Evolutionary conservation across 1,140 invertebrate genomes (phyloP).

Genomic region (Drosophila lowei): DNA sequence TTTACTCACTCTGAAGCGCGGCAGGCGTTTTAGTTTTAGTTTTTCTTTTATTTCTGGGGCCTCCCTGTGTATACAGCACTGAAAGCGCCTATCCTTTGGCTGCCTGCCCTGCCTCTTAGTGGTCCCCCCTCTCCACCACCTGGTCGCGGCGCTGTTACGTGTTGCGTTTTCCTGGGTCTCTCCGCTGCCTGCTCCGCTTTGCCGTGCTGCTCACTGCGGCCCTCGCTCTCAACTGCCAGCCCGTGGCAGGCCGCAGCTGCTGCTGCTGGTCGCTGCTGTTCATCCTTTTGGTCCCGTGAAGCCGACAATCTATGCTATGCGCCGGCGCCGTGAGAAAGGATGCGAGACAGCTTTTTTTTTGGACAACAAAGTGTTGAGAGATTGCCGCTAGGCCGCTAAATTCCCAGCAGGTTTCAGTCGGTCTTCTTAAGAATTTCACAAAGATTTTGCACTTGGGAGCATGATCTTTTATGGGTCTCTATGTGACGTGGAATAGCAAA

Average conservation of each 20-base stretch:
- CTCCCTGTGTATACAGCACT: slow-evolving; percentile 55
- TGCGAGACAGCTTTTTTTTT: too few species aligned
- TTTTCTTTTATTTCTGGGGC: slow-evolving; percentile 11
- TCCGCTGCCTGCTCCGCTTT: slow-evolving; percentile 36
- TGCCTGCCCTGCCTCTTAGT: slow-evolving; percentile 11
- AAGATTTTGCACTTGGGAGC: not conserved
- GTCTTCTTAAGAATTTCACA: not conserved
- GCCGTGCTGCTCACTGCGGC: slow-evolving; percentile 60
- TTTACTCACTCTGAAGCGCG: slow-evolving; percentile 35
- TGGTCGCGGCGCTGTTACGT: slow-evolving; percentile 45
- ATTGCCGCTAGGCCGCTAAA: slow-evolving; percentile 24
- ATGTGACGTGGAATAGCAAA: too few species aligned
- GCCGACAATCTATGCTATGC: slow-evolving; percentile 36
- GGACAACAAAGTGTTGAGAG: slow-evolving; percentile 2
- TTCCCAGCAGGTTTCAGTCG: slow-evolving; percentile 17
- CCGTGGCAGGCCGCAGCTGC: slow-evolving; percentile 29
- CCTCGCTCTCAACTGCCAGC: slow-evolving; percentile 69
- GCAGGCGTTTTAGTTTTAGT: slow-evolving; percentile 27
- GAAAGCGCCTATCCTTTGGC: slow-evolving; percentile 48
- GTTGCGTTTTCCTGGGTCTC: slow-evolving; percentile 39
- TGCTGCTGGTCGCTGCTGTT: slow-evolving; percentile 22
- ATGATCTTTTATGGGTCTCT: too few species aligned
- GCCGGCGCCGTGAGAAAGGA: slow-evolving; percentile 44
- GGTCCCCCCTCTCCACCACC: slow-evolving; percentile 15
- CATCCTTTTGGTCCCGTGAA: slow-evolving; percentile 10